phyloP scores from a whole-genome alignment of 1,140 invertebrate species.

The Pachypsylla venusta region DNA sequence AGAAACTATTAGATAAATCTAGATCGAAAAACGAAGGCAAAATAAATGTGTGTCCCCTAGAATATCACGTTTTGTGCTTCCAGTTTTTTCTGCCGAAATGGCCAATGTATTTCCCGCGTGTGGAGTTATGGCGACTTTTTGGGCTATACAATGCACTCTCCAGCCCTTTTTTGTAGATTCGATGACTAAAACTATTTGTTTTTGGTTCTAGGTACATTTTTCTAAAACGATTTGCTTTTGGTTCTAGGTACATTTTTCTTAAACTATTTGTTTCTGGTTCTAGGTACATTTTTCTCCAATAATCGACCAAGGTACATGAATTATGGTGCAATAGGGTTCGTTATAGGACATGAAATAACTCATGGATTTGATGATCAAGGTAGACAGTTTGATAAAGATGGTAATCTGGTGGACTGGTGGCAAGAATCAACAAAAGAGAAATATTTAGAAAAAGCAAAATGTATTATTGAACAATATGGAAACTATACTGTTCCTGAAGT shows the following conservation, averaged over 20 bases:
- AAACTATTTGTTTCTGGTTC: not conserved
- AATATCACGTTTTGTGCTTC: too few species aligned
- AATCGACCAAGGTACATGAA: constrained; percentile 53
- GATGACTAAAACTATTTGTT: too few species aligned
- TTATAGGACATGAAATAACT: constrained; percentile 84
- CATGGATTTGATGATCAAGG: constrained; percentile 53
- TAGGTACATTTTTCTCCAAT: constrained; percentile 40
- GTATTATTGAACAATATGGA: constrained; percentile 50
- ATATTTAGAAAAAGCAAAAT: constrained; percentile 40
- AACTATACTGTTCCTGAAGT: constrained; percentile 42
- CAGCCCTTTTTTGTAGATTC: not conserved
- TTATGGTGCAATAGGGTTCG: constrained; percentile 68
- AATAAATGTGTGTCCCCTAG: too few species aligned
- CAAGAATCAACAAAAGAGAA: constrained; percentile 35
- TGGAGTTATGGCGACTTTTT: not conserved
- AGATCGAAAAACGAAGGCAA: too few species aligned
- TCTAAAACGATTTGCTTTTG: too few species aligned
- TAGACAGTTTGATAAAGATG: constrained; percentile 45
- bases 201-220: too few species aligned
- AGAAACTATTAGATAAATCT: too few species aligned
- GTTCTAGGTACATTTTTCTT: not conserved
- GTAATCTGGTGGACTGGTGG: constrained; percentile 49
- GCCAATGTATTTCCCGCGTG: not conserved
- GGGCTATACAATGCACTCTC: not conserved
- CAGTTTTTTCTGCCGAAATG: not conserved